Base-by-base conservation (phyloP, 2,888 invertebrate genomes). In the Hirtodrosophila histrioides region DNA sequence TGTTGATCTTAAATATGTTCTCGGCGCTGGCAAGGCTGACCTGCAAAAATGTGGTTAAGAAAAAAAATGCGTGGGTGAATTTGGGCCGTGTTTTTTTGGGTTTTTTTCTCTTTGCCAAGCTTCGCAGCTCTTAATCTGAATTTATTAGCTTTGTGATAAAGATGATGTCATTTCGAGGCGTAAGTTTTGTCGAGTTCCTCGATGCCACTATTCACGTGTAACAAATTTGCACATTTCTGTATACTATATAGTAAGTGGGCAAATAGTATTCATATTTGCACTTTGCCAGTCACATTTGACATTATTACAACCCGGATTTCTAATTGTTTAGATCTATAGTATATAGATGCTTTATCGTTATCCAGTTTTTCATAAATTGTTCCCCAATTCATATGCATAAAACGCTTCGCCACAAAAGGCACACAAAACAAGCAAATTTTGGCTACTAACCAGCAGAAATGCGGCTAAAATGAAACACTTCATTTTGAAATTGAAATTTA, bases 1-100 rank as follows among this genome's bases (percentile, higher is more conserved):
- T 91, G 79, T 93, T 92, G 17, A 92, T 85, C 69, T 92, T 90
- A 40, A 93, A 92, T n/a, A 93, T 91, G 71, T 93, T 93, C 86
- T 92, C 93, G 50, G 91, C 88, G 17, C 73, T 80, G 73, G 68
- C 66, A 27, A 61, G 12, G 39, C 76, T 57, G 36, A 88, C 75
- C 85, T 91, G 55, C 56, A 17, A 27, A 36, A 12, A 6, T 43
- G 2, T 17, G 17, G 17, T 6, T 24, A n/a, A 12, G 11, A 39
- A 23, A 24, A 23, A 39, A 17, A 33, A 27, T 35, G 46, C 27
- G 40, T 73, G 51, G 43, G 40, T 56, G 45, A 60, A 40, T 48
- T 49, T 33, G n/a, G 41, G 39, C 8, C 7, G 23, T 17, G n/a
- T n/a, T n/a, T 45, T 51, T 31, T 43, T 24, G 17, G 9, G 33